These are phyloP conservation scores for Phrynocephalus vlangalii DNA, from an alignment of 2,797 vertebrate species.

Conservation along the genomic window DNA sequence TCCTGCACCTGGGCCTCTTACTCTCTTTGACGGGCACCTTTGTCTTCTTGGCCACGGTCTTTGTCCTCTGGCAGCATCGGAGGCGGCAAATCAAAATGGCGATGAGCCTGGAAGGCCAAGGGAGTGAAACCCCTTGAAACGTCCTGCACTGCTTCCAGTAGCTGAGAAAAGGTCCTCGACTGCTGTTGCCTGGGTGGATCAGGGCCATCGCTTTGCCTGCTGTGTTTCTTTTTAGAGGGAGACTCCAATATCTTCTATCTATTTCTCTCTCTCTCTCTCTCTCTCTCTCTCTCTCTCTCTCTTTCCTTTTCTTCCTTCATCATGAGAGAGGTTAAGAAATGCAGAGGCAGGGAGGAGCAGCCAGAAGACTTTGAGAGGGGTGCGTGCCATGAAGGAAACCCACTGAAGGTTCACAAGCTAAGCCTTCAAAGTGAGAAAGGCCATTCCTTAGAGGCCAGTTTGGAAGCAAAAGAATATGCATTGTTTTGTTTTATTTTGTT, in stretches of 20 bases:
- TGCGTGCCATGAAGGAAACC: no score
- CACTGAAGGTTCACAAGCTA: background rate
- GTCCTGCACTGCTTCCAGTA: rapidly evolving
- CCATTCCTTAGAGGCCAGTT: background rate
- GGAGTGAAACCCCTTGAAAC: slow-evolving; percentile 26
- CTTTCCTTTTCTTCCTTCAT: background rate
- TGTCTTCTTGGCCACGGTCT: slow-evolving; percentile 1
- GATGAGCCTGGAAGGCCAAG: rapidly evolving
- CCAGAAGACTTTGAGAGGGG: rapidly evolving
- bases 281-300: slow-evolving; percentile 34
- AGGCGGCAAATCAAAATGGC: slow-evolving; percentile 25
- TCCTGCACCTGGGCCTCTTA: slow-evolving; percentile 52
- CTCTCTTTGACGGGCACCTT: slow-evolving; percentile 42
- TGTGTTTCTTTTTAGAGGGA: slow-evolving; percentile 27
- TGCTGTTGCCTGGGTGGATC: background rate
- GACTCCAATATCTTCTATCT: background rate
- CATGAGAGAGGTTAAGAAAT: rapidly evolving
- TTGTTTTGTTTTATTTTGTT: no score
- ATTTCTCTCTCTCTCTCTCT: background rate
- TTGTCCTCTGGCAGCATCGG: slow-evolving; percentile 56
- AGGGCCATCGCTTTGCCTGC: background rate
- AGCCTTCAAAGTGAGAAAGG: background rate
- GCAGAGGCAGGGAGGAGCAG: background rate
- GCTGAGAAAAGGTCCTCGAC: rapidly evolving
- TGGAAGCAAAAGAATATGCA: no score